phyloP scores from a whole-genome alignment of 2,888 invertebrate species.

The Panzeria rudis region DNA sequence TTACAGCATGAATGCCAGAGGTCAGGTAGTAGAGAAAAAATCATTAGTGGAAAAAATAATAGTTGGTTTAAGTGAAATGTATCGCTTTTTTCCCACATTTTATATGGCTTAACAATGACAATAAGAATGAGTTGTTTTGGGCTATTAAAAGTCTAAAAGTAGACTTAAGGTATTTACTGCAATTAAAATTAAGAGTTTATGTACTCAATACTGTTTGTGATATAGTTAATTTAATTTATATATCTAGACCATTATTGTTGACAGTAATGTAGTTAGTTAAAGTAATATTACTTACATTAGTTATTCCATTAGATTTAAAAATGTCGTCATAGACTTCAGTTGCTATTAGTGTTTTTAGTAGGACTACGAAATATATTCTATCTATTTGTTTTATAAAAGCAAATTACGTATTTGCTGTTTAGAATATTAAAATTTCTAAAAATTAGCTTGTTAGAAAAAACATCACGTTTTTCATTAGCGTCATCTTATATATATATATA shows the following conservation, averaged over 20 bases:
- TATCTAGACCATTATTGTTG: not conserved
- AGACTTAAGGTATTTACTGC: slow-evolving; percentile 34
- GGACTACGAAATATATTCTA: not conserved
- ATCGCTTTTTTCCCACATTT: slow-evolving; percentile 28
- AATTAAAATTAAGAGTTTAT: slow-evolving; percentile 40
- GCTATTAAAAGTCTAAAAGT: slow-evolving; percentile 47
- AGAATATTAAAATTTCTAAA: not conserved
- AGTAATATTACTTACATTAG: not conserved
- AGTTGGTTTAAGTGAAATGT: slow-evolving; percentile 41
- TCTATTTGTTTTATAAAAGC: not conserved
- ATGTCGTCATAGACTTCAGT: not conserved
- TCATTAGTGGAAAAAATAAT: slow-evolving; percentile 11
- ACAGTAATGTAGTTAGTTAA: not conserved
- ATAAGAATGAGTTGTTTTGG: slow-evolving; percentile 5
- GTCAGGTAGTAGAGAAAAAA: slow-evolving; percentile 10
- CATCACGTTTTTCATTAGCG: slow-evolving; percentile 7
- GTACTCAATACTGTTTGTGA: slow-evolving; percentile 1
- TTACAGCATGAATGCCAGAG: slow-evolving; percentile 13
- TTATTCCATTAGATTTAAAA: not conserved
- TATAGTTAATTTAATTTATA: not conserved
- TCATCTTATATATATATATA: not conserved
- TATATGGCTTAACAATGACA: not conserved
- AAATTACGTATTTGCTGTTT: not conserved
- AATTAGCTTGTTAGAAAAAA: not conserved
- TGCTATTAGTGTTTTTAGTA: not conserved